These are phyloP conservation scores for mouse (Mus musculus) DNA, from an alignment of 2,113 vertebrate genomes.

Conservation along the genomic window DNA sequence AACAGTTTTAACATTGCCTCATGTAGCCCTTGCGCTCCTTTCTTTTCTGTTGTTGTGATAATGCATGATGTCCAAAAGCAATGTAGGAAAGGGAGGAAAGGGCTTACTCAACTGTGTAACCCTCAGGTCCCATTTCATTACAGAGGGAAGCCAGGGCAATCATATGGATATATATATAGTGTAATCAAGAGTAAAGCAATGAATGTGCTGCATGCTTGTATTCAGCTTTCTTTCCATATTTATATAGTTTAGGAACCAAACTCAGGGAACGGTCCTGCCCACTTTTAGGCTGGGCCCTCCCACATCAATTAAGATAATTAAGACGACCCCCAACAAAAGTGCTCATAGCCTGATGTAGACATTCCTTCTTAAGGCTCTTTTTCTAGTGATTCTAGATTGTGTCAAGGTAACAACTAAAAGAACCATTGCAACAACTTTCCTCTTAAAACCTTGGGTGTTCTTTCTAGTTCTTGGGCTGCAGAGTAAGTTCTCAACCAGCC, in stretches of 20 bases:
- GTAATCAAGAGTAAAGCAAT: neutral
- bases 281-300: neutral
- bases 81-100: neutral
- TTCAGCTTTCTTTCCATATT: neutral
- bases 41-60: neutral
- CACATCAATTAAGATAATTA: neutral
- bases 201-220: neutral
- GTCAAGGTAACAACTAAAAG: neutral
- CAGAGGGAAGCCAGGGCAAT: neutral
- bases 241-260: neutral
- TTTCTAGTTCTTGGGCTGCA: slow-evolving; percentile 16
- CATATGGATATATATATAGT: neutral
- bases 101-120: too few relatives aligned
- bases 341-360: neutral
- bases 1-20: neutral
- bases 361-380: neutral
- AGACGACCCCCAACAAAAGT: neutral
- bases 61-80: neutral
- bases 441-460: neutral
- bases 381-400: neutral
- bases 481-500: neutral
- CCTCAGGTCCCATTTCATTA: neutral
- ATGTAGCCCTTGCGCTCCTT: neutral
- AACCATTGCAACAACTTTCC: neutral
- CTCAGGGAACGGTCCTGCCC: neutral